phyloP scores from a whole-genome alignment of 2,888 invertebrate genomes.

The Apamea epomidion region DNA sequence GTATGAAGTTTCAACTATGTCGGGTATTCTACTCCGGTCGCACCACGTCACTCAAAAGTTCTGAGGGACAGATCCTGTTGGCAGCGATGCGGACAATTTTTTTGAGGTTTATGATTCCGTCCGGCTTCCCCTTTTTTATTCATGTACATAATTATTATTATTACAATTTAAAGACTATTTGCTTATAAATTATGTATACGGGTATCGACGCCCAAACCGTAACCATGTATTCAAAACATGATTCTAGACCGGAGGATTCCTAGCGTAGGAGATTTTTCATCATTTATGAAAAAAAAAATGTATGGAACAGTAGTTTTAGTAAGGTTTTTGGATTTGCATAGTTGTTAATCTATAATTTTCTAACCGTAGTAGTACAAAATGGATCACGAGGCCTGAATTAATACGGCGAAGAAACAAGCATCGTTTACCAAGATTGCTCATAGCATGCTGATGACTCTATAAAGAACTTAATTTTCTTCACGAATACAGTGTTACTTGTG shows the following conservation, averaged over 20 bases:
- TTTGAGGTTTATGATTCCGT: too few relatives aligned
- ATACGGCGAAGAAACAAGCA: not conserved
- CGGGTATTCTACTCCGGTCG: not conserved
- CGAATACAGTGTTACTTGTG: not conserved
- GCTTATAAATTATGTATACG: too few relatives aligned
- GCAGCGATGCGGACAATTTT: too few relatives aligned
- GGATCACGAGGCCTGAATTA: not conserved
- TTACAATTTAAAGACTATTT: too few relatives aligned
- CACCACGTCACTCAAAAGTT: not conserved
- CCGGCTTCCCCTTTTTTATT: too few relatives aligned
- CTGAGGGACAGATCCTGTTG: not conserved
- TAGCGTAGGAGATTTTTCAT: too few relatives aligned
- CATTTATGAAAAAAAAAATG: too few relatives aligned
- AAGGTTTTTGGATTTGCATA: not conserved
- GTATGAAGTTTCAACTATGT: not conserved
- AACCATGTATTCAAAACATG: too few relatives aligned
- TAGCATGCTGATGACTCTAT: not conserved
- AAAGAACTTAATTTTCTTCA: not conserved
- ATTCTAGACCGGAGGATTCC: too few relatives aligned
- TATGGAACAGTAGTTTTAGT: too few relatives aligned
- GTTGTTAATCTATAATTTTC: not conserved
- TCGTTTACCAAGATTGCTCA: not conserved
- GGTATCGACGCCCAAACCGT: too few relatives aligned
- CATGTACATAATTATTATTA: too few relatives aligned
- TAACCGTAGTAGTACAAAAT: not conserved